phyloP scores from a whole-genome alignment of 2,797 vertebrate genomes.

The Iguana delicatissima region DNA sequence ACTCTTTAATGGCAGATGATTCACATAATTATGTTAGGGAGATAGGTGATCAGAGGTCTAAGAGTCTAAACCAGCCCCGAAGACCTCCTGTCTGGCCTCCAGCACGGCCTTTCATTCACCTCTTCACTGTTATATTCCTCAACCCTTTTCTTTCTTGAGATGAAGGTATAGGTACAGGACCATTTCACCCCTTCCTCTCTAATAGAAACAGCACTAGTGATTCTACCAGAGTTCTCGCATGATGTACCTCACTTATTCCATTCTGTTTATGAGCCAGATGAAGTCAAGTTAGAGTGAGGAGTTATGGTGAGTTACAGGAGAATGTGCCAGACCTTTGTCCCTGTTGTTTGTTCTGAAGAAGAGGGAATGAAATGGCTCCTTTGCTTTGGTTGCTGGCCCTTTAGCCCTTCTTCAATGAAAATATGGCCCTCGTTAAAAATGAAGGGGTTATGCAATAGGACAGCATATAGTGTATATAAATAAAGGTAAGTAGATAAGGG shows the following conservation, averaged over 20 bases:
- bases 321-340: neutral
- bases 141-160: too few relatives aligned
- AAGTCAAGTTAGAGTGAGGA: neutral
- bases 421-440: neutral
- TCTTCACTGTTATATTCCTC: neutral
- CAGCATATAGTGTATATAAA: neutral
- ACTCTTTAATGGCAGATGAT: neutral
- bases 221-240: neutral
- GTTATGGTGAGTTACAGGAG: too few relatives aligned
- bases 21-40: neutral
- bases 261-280: neutral
- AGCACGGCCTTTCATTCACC: neutral
- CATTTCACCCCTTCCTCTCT: neutral
- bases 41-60: neutral
- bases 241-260: neutral
- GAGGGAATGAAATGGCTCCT: neutral
- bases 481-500: constrained; percentile 18
- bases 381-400: neutral
- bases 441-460: neutral
- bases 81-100: neutral
- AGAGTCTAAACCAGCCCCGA: neutral
- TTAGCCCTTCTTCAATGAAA: neutral
- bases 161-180: neutral
- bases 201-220: neutral
- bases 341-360: neutral